phyloP scores from a whole-genome alignment of 2,113 vertebrate genomes.

The Otus sunia region DNA sequence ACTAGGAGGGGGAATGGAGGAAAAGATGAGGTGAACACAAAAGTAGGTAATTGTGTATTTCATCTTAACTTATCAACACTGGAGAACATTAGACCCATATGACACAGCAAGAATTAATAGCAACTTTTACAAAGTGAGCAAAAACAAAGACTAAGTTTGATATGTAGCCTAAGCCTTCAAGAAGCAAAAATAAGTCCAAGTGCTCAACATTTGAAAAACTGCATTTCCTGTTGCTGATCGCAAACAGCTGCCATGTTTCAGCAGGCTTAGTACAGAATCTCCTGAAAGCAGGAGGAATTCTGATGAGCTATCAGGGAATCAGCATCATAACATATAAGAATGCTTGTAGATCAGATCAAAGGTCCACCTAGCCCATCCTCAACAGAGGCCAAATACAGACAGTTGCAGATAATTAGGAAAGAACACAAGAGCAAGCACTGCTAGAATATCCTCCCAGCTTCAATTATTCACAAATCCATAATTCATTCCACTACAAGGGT shows the following conservation, averaged over 20 bases:
- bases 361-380: neutral
- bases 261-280: neutral
- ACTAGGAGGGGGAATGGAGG: accelerated
- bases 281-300: neutral
- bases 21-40: neutral
- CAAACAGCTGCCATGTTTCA: neutral
- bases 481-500: neutral
- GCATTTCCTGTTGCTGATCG: neutral
- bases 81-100: neutral
- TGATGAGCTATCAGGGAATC: neutral
- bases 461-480: neutral
- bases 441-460: neutral
- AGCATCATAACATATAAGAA: neutral
- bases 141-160: neutral
- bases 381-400: neutral
- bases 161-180: neutral
- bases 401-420: neutral
- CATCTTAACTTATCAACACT: neutral
- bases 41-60: neutral
- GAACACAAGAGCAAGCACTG: neutral
- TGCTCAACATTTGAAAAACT: neutral
- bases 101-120: neutral
- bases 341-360: neutral
- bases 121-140: neutral
- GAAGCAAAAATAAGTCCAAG: neutral